Conservation (phyloP, 2,888 invertebrate genomes). For the Bombyx huttoni region DNA sequence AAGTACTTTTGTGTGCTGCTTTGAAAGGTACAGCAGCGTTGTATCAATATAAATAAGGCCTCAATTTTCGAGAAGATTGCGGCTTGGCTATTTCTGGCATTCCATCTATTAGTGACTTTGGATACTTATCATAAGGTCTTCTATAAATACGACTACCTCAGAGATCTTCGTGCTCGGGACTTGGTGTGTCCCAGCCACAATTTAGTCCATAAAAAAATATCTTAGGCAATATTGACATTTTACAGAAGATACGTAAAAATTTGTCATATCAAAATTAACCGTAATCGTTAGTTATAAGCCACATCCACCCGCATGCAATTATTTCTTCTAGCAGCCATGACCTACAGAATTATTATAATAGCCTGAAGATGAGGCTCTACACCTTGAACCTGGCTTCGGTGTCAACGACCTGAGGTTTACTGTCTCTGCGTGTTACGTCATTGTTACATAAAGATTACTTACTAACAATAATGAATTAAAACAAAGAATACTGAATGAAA, state of each 20-base stretch:
- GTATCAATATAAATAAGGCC: no score
- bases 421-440: slow-evolving; percentile 3
- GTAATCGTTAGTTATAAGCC: background rate
- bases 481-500: no score
- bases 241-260: background rate
- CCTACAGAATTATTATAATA: background rate
- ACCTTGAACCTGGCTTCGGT: background rate
- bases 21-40: no score
- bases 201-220: no score
- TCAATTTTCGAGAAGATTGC: no score
- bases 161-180: no score
- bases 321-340: background rate
- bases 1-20: no score
- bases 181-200: no score
- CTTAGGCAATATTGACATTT: background rate
- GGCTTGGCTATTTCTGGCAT: no score
- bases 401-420: slow-evolving; percentile 1
- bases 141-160: no score
- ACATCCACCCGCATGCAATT: background rate
- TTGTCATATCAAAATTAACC: background rate
- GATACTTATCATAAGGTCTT: no score
- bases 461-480: background rate
- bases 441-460: background rate
- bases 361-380: background rate
- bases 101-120: no score